Evolutionary conservation across 1,140 invertebrate species (phyloP).

Genomic region (Cephus cinctus): DNA sequence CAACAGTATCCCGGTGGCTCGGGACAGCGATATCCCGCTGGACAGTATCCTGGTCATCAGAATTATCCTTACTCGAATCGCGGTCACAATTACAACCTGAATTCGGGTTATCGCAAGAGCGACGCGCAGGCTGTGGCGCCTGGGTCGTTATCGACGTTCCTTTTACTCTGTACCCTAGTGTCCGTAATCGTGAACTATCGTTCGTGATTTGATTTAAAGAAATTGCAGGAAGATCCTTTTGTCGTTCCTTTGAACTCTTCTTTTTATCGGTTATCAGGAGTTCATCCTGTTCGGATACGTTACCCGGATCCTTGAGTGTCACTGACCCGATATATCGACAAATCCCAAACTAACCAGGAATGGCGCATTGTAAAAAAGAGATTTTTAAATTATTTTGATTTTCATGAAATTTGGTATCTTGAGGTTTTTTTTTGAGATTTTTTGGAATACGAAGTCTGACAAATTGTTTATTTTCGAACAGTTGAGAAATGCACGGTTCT

Average conservation of each 20-base stretch:
- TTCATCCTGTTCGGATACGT: too few relatives aligned
- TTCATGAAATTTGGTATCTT: slow-evolving; percentile 9
- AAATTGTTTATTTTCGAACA: too few relatives aligned
- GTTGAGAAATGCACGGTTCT: too few relatives aligned
- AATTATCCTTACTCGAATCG: slow-evolving; percentile 29
- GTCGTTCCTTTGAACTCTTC: too few relatives aligned
- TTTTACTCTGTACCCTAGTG: neutral
- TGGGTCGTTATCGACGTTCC: slow-evolving; percentile 7
- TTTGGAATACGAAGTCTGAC: slow-evolving; percentile 1
- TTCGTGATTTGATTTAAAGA: slow-evolving; percentile 21
- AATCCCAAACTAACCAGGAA: too few relatives aligned
- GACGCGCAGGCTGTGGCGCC: neutral
- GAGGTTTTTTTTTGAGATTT: neutral
- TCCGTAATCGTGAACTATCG: slow-evolving; percentile 15
- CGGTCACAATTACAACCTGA: slow-evolving; percentile 19
- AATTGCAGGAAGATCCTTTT: neutral
- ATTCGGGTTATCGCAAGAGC: slow-evolving; percentile 16
- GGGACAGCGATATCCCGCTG: slow-evolving; percentile 17
- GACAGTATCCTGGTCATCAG: slow-evolving; percentile 10
- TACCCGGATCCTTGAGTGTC: too few relatives aligned
- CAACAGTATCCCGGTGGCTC: slow-evolving; percentile 19
- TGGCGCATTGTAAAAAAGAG: neutral
- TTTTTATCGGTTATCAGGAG: too few relatives aligned
- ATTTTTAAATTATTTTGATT: neutral
- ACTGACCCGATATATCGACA: too few relatives aligned